Base-by-base conservation (phyloP, 2,113 vertebrate species). In the Cyprinus carpio region DNA sequence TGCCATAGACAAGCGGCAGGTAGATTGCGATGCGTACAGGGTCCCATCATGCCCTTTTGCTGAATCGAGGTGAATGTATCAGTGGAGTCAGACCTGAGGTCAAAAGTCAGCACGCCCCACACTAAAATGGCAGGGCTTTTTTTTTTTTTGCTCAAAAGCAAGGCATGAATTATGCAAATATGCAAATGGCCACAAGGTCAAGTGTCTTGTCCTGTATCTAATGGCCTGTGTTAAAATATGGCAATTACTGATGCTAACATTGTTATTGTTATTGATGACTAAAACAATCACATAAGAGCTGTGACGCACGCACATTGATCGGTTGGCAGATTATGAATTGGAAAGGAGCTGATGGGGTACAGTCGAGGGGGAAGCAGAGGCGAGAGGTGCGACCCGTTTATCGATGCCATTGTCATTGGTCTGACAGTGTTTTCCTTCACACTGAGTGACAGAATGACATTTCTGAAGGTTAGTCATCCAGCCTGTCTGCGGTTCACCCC, bases 101-200 rank as follows among this genome's bases (percentile, higher is more conserved):
- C 84, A 84, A 64, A 85, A 79, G 71, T 88, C 84, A 84, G 20
- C 2, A 13, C 2, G 20, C 60, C 9, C 76, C 49, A 72, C 25
- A 54, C 71, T 46, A 65, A 75, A 75, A 43, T 51, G 51, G 72
- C 40, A 18, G 60, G 34, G 51, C 43, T 82, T 56, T 83, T 75
- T 75, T 83, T 75, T 75, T 65, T 82, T 7, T 23, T 54, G 64
- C 40, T 27, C 75, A 72, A 54, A 62, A 29, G 49, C 46, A 56
- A 62, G 18, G 7, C 75, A 85, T 87, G 85, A 83, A 81, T 89
- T 65, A 90, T 87, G 84, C 86, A 86, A 51, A 78, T 75, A 79
- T 86, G 88, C 58, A 86, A 89, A 90, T 76, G 75, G 64, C 23
- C 62, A 49, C 82, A 91, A 93, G 91, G 91, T 93, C 89, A 91